phyloP scores from a whole-genome alignment of 2,888 invertebrate species.

The Synergus gifuensis region DNA sequence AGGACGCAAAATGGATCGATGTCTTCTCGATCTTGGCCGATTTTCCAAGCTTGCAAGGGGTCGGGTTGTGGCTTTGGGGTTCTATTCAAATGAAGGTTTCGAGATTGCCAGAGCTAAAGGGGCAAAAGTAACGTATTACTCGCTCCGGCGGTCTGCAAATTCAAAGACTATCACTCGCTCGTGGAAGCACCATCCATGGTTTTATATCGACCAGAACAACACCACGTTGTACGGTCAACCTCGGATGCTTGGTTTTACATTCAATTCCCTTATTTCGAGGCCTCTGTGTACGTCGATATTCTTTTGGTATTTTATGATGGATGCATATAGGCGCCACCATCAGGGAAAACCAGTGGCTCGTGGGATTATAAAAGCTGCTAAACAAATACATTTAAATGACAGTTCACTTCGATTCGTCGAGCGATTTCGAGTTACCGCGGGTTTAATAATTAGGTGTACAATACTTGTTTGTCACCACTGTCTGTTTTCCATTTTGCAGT shows the following conservation, averaged over 20 bases:
- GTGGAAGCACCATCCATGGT: slow-evolving; percentile 10
- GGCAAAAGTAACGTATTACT: slow-evolving; percentile 66
- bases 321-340: slow-evolving; percentile 28
- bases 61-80: slow-evolving; percentile 13
- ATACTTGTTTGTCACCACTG: slow-evolving; percentile 20
- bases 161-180: slow-evolving; percentile 68
- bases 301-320: slow-evolving; percentile 34
- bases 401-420: slow-evolving; percentile 33
- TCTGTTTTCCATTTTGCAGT: background rate
- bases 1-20: slow-evolving; percentile 27
- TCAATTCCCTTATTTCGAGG: slow-evolving; percentile 38
- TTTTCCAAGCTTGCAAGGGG: slow-evolving; percentile 42
- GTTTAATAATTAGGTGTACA: background rate
- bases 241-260: slow-evolving; percentile 41
- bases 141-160: slow-evolving; percentile 74
- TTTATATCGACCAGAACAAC: slow-evolving; percentile 48
- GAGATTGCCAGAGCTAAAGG: slow-evolving; percentile 60
- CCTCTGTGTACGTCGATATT: slow-evolving; percentile 28
- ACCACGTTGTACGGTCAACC: slow-evolving; percentile 38
- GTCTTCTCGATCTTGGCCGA: slow-evolving; percentile 49
- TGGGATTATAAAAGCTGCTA: slow-evolving; percentile 35
- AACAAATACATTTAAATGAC: slow-evolving; percentile 17
- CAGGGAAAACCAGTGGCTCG: slow-evolving; percentile 30
- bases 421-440: background rate
- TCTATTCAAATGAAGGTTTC: slow-evolving; percentile 43